Base-by-base conservation (phyloP, 2,113 vertebrate genomes). In the Chlorodrepanis virens region DNA sequence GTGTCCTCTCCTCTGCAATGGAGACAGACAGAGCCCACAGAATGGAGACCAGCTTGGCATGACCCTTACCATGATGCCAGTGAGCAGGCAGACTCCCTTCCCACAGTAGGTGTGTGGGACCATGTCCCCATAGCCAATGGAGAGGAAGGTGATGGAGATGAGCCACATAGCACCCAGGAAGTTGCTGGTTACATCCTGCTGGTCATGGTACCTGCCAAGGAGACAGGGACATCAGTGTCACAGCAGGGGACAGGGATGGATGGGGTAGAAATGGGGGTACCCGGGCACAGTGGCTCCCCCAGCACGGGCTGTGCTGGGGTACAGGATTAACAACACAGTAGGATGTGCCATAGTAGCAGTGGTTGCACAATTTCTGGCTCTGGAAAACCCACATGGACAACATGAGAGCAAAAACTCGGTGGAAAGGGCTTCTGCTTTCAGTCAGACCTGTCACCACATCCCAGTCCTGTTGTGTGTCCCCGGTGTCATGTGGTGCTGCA, bases 91-190 rank as follows among this genome's bases (percentile, higher is more conserved):
- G 72, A 99, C 99, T 23, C 99, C 99, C 95, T 99, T 99, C 91
- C 99, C 99, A 65, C 99, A 99, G 98, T 99, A 99, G 18, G 99
- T 99, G 97, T 99, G 99, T 12, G 99, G 99, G 45, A 99, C 99
- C 99, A 99, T 99, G 96, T 99, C 99, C 23, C 99, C 99, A 0
- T 99, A 99, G 79, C 99, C 99, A 3, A 99, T 99, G 98, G 99
- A 99, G 70, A 99, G 98, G 97, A 99, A 99, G 19, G 99, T 99
- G 98, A 99, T 99, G 97, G 99, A 99, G 97, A 99, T 99, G 72
- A 99, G 98, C 99, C 99, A 99, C 99, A 99, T 99, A 94, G 99
- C 99, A 5, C 99, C 99, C 96, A 99, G 98, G 96, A 99, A 99
- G 98, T 99, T 99, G 97, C 99, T 99, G 97, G 99, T 99, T 56